Evolutionary conservation across 2,113 vertebrate genomes (phyloP).

Genomic region (Etheostoma spectabile): DNA sequence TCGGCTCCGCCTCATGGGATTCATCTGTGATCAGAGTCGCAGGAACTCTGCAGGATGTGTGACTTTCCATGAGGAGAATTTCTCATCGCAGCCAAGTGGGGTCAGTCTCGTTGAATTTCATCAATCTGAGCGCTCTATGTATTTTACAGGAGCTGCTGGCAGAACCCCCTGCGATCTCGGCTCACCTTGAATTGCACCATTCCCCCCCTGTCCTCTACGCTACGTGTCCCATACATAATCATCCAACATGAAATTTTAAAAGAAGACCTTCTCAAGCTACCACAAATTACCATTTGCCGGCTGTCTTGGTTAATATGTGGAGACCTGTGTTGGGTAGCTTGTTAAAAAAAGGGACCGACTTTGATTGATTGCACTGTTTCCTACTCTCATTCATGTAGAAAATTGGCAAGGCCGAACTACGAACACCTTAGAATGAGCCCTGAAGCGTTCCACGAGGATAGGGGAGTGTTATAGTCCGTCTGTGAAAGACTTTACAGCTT

Average conservation of each 20-base stretch:
- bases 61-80: constrained; percentile 56
- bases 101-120: constrained; percentile 60
- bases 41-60: constrained; percentile 55
- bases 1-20: constrained; percentile 51
- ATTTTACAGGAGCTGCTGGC: constrained; percentile 62
- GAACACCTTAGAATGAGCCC: constrained; percentile 71
- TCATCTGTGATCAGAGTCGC: constrained; percentile 62
- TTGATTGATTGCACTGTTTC: constrained; percentile 84
- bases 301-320: constrained; percentile 70
- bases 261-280: constrained; percentile 59
- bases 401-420: constrained; percentile 77
- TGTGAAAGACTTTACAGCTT: constrained; percentile 41
- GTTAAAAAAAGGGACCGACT: constrained; percentile 75
- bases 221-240: constrained; percentile 66
- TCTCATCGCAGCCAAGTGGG: constrained; percentile 50
- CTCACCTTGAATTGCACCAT: constrained; percentile 70
- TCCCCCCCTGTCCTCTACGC: constrained; percentile 33
- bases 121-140: constrained; percentile 50
- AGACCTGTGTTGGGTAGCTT: constrained; percentile 62
- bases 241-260: constrained; percentile 70
- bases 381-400: constrained; percentile 83
- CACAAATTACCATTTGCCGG: constrained; percentile 73
- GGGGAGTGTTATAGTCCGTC: constrained; percentile 36
- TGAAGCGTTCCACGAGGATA: constrained; percentile 27
- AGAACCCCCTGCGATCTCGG: constrained; percentile 58